Conservation (phyloP, 2,797 vertebrate genomes). For the Enteromius viviparus region DNA sequence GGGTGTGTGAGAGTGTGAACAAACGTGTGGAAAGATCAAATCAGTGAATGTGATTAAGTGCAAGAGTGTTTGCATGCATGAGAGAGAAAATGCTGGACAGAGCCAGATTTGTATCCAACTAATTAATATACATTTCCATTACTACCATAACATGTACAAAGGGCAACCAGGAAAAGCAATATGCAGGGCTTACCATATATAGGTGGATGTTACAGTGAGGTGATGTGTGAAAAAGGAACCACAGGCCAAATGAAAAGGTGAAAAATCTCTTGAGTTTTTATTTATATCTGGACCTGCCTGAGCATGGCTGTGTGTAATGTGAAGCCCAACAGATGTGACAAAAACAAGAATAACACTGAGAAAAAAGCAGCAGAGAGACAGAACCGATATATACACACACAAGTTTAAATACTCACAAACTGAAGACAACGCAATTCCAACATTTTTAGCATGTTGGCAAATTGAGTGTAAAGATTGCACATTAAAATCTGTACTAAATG, state of each 20-base stretch:
- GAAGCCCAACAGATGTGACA: not conserved
- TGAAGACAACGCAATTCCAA: not conserved
- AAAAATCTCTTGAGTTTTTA: not conserved
- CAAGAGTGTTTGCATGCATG: not conserved
- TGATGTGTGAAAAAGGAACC: conserved; percentile 29
- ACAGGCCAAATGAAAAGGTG: conserved; percentile 25
- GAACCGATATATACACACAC: not conserved
- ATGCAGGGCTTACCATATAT: not conserved
- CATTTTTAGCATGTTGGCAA: not conserved
- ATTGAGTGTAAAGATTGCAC: not conserved
- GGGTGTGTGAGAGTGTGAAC: conserved; percentile 26
- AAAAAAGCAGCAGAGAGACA: conserved; percentile 10
- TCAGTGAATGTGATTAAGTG: conserved; percentile 29
- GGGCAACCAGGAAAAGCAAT: not conserved
- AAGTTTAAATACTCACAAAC: not conserved
- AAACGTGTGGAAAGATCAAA: conserved; percentile 37
- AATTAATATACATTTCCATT: not conserved
- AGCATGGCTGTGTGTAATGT: conserved; percentile 4
- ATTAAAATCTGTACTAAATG: not conserved
- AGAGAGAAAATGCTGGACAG: not conserved
- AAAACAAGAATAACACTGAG: not conserved
- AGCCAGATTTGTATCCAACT: conserved; percentile 10
- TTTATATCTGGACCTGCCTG: conserved; percentile 16
- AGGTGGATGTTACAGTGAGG: not conserved
- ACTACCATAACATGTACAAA: not conserved